Base-by-base conservation (phyloP, 1,140 invertebrate genomes). In the Aphelinus atriplicis region DNA sequence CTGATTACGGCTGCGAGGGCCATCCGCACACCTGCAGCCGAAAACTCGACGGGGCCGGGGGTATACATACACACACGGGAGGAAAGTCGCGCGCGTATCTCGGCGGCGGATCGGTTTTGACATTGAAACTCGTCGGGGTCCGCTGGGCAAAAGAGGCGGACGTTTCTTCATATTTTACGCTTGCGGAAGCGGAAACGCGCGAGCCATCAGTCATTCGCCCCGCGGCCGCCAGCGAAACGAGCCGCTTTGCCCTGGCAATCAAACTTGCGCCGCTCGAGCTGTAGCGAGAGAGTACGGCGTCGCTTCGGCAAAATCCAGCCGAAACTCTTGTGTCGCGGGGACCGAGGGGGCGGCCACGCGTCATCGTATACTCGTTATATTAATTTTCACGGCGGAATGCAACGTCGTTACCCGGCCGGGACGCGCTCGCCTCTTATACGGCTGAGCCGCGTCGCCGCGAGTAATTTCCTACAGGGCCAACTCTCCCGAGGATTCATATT, bases 171-270 rank as follows among this genome's bases (percentile, higher is more conserved):
- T 75, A 65, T 68, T 72, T 62, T 1, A 57, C 56, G 74, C 63
- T 72, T 68, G 69, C 75, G 69, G 75, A 76, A 76, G 69, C 64
- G 75, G 75, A 76, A 72, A 66, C 57, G 56, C 63, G 47, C 74
- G 69, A 71, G 74, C 69, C 69, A 76, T 68, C 69, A 62, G 56
- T 71, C 62, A 67, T 70, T 71, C 68, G 67, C 57, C 63, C 68
- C 48, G 9, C 56, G 51, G 43, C 4, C 50, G 63, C 47, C 26
- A 61, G 64, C 64, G 62, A 61, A 76, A 61, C 72, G 47, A 76
- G 75, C 60, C 76, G 72, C 64, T 79, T 75, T 65, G 70, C 58
- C 60, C 51, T 63, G 63, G 81, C 78, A 80, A 82, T 81, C 81
- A 79, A 81, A 82, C 26, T 26, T 26, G 26, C 26, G 26, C 26